Percentiles rank a stretch among this genome's conserved stretches.
phyloP scores from a whole-genome alignment of 2,888 invertebrate species.

The Poecilobothrus nobilitatus region DNA sequence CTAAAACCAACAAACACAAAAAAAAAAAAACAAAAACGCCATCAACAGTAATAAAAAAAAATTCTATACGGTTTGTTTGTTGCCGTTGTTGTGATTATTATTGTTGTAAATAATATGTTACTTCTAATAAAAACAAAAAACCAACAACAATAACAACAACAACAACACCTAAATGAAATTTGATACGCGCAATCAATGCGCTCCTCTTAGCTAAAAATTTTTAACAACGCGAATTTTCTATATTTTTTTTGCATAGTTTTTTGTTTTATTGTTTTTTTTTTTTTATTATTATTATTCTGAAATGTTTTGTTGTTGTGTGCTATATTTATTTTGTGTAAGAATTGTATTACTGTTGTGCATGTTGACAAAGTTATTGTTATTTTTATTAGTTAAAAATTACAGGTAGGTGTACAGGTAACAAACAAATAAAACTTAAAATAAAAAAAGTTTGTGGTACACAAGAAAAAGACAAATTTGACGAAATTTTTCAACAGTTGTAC shows the following conservation, averaged over 20 bases:
- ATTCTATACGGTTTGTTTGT: background rate
- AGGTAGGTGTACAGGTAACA: constrained; percentile 3
- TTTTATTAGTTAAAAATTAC: background rate
- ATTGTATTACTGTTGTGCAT: no score
- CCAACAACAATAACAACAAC: background rate
- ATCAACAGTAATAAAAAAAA: background rate
- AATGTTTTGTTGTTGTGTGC: no score
- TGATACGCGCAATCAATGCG: background rate
- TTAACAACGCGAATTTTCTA: background rate
- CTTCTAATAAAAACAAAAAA: no score
- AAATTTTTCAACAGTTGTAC: no score
- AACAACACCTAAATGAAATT: background rate
- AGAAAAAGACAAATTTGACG: no score
- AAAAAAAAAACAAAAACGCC: background rate
- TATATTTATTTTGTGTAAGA: no score
- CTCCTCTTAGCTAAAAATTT: constrained; percentile 4
- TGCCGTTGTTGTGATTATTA: no score
- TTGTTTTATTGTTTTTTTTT: no score
- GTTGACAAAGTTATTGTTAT: background rate
- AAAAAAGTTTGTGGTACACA: background rate
- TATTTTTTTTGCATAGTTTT: background rate
- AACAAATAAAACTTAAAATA: background rate
- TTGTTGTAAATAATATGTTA: no score
- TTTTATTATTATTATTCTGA: no score
- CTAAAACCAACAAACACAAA: background rate